Conservation (phyloP, 1,140 invertebrate species). For the Halictus rubicundus region DNA sequence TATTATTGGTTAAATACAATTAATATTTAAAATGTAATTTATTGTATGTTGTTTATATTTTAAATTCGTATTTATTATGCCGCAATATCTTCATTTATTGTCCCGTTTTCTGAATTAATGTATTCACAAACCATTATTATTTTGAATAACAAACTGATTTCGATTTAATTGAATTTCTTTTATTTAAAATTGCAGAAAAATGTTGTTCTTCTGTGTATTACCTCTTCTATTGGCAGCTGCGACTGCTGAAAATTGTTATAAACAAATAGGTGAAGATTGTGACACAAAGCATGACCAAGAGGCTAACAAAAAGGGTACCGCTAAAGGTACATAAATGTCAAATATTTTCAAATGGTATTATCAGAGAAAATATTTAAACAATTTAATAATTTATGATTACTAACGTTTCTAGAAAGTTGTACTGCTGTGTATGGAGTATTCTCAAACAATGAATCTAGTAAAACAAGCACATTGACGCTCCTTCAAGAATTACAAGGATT, state of each 20-base stretch:
- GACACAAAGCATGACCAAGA: no score
- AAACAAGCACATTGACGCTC: no score
- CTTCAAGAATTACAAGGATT: conserved; percentile 84
- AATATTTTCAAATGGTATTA: neutral
- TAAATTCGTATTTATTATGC: neutral
- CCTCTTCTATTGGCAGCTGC: conserved; percentile 79
- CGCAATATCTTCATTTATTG: neutral
- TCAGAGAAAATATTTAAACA: conserved; percentile 14
- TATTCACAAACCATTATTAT: neutral
- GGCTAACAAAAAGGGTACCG: no score
- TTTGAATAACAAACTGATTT: neutral
- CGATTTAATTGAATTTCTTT: neutral
- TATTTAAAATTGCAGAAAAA: conserved; percentile 68
- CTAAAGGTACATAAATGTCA: conserved; percentile 66
- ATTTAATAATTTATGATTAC: neutral
- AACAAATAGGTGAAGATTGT: conserved; percentile 83
- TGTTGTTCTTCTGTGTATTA: conserved; percentile 82
- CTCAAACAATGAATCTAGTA: conserved; percentile 75
- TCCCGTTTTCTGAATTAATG: neutral
- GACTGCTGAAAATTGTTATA: conserved; percentile 83
- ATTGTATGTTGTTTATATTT: neutral
- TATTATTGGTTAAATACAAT: neutral
- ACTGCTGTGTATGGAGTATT: conserved; percentile 86
- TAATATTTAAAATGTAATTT: neutral
- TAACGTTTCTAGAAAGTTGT: conserved; percentile 79